These are phyloP conservation scores for Oreotragus oreotragus DNA, from an alignment of 2,113 vertebrate genomes.

Conservation along the genomic window DNA sequence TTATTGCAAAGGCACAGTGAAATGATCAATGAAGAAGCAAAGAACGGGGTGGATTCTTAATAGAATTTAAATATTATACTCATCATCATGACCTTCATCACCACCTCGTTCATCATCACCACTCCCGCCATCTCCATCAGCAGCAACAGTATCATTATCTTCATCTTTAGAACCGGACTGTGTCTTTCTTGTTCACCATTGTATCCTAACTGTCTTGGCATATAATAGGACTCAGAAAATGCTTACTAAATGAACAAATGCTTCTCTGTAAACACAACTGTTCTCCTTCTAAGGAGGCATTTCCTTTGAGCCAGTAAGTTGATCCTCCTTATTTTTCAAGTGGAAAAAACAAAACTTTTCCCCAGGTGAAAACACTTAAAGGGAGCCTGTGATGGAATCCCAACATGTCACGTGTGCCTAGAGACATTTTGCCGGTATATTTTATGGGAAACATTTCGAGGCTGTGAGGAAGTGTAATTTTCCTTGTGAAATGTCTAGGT, in stretches of 20 bases:
- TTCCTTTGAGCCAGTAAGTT: background rate
- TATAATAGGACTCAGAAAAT: background rate
- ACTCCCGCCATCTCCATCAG: background rate
- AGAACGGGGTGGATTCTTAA: background rate
- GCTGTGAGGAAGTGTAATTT: conserved; percentile 17
- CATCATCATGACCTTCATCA: too few relatives aligned
- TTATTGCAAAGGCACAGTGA: background rate
- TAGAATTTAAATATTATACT: background rate
- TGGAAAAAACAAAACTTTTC: background rate
- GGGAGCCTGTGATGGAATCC: background rate
- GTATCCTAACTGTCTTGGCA: background rate
- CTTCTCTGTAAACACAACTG: background rate
- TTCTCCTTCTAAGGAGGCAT: background rate
- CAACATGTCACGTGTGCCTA: background rate
- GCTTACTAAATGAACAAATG: background rate
- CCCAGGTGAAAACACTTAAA: conserved; percentile 53
- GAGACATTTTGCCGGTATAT: background rate
- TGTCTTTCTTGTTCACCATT: background rate
- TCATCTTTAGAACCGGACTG: background rate
- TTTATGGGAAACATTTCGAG: background rate
- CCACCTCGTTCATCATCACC: background rate
- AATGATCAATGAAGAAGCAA: background rate
- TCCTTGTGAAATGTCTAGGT: background rate
- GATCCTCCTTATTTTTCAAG: conserved; percentile 8
- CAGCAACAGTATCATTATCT: rapidly evolving